Conservation (phyloP, 2,797 vertebrate genomes). For the Cryptoblepharus egeriae region DNA sequence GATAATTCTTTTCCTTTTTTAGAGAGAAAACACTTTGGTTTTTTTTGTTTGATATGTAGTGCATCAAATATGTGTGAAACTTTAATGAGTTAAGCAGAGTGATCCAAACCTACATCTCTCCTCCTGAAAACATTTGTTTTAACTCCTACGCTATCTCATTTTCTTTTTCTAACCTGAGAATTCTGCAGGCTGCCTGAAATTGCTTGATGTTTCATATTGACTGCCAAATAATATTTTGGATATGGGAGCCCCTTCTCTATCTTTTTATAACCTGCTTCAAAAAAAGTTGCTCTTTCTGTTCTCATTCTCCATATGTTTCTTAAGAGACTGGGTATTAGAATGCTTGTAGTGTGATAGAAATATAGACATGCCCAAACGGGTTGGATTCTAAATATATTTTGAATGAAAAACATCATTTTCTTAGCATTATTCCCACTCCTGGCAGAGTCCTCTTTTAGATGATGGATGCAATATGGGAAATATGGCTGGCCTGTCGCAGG, state of each 20-base stretch:
- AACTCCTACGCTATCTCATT: slow-evolving; percentile 53
- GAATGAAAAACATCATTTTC: slow-evolving; percentile 47
- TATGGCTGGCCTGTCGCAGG: no score
- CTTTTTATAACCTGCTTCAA: slow-evolving; percentile 54
- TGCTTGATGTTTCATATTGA: slow-evolving; percentile 56
- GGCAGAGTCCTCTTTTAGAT: no score
- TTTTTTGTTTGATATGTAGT: slow-evolving; percentile 1
- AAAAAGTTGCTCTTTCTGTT: slow-evolving; percentile 57
- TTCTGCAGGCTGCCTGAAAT: slow-evolving; percentile 64
- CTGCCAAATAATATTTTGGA: slow-evolving; percentile 55
- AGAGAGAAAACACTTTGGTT: neutral
- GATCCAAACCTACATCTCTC: slow-evolving; percentile 43
- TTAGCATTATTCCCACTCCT: no score
- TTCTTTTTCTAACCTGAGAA: slow-evolving; percentile 53
- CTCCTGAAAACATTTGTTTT: slow-evolving; percentile 58
- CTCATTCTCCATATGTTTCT: neutral
- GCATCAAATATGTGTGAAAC: neutral
- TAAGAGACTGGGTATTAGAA: slow-evolving; percentile 54
- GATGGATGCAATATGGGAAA: no score
- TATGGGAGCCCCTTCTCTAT: slow-evolving; percentile 46
- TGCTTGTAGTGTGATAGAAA: slow-evolving; percentile 60
- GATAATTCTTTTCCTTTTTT: neutral
- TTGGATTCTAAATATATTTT: slow-evolving; percentile 20
- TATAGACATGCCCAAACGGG: slow-evolving; percentile 2
- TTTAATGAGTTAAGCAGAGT: slow-evolving; percentile 51